phyloP scores from a whole-genome alignment of 2,797 vertebrate species.

The Orestias chungarensis region DNA sequence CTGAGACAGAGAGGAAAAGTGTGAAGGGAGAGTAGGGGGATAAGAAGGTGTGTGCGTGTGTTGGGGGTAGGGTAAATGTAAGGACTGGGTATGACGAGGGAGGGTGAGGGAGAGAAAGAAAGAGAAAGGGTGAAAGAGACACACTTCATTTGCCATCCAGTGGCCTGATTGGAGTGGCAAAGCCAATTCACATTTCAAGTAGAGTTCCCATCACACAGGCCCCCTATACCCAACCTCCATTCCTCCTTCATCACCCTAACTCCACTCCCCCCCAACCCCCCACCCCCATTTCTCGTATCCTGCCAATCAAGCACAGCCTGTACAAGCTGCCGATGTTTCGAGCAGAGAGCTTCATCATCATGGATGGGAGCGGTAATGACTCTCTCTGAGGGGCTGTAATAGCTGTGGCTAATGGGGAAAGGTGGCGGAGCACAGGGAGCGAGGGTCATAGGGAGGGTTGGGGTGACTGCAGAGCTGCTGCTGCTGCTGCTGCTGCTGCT shows the following conservation, averaged over 20 bases:
- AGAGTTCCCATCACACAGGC: conserved; percentile 80
- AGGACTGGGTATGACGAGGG: conserved; percentile 49
- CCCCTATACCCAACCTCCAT: conserved; percentile 52
- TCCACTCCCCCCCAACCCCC: conserved; percentile 33
- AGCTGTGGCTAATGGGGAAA: conserved; percentile 63
- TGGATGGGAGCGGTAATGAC: conserved; percentile 69
- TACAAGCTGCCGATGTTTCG: conserved; percentile 67
- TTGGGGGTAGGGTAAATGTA: conserved; percentile 85
- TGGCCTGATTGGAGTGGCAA: conserved; percentile 99
- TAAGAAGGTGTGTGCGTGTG: conserved; percentile 50
- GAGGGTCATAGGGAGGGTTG: conserved; percentile 46
- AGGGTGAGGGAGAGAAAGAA: conserved; percentile 88
- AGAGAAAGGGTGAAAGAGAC: conserved; percentile 69
- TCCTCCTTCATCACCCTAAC: conserved; percentile 29
- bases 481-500: conserved; percentile 17
- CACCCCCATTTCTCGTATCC: conserved; percentile 54
- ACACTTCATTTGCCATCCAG: conserved; percentile 99
- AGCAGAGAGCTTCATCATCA: conserved; percentile 74
- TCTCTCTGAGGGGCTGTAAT: conserved; percentile 66
- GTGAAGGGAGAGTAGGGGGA: conserved; percentile 49
- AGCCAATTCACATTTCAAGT: conserved; percentile 80
- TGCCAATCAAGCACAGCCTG: conserved; percentile 73
- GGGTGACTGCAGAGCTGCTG: conserved; percentile 7
- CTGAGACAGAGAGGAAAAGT: conserved; percentile 69
- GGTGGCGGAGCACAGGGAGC: conserved; percentile 6